These are phyloP conservation scores for Cryptocephalus primarius DNA, from an alignment of 2,888 invertebrate genomes.

Conservation along the genomic window DNA sequence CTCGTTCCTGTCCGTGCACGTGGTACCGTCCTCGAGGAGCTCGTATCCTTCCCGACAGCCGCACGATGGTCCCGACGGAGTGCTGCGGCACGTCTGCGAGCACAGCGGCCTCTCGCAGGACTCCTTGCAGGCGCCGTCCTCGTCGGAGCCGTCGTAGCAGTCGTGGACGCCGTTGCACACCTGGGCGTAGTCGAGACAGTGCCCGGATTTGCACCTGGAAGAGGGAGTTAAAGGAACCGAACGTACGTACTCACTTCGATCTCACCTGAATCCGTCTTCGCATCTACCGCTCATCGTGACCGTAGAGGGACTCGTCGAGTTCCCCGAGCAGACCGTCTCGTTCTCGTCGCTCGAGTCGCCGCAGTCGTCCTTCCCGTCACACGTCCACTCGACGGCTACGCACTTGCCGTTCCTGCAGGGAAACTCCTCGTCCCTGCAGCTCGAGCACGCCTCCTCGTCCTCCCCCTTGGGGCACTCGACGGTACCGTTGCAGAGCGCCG, in stretches of 20 bases:
- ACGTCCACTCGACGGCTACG: constrained; percentile 46
- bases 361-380: constrained; percentile 56
- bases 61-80: constrained; percentile 59
- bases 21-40: constrained; percentile 40
- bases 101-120: constrained; percentile 41
- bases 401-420: constrained; percentile 49
- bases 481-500: constrained; percentile 44
- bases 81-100: constrained; percentile 47
- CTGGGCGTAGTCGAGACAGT: constrained; percentile 46
- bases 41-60: constrained; percentile 50
- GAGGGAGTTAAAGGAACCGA: not conserved
- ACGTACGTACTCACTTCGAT: not conserved
- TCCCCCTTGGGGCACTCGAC: constrained; percentile 61
- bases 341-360: constrained; percentile 61
- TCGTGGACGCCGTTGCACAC: constrained; percentile 54
- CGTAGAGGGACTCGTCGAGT: too few species aligned
- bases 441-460: constrained; percentile 46
- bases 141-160: constrained; percentile 62
- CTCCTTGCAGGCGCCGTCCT: constrained; percentile 50
- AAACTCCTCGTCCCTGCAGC: constrained; percentile 42
- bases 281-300: constrained; percentile 20
- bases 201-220: constrained; percentile 45
- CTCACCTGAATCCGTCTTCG: constrained; percentile 36
- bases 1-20: constrained; percentile 62
- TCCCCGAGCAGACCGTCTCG: not conserved